phyloP scores from a whole-genome alignment of 1,140 invertebrate species.

The Drosophila biarmipes region DNA sequence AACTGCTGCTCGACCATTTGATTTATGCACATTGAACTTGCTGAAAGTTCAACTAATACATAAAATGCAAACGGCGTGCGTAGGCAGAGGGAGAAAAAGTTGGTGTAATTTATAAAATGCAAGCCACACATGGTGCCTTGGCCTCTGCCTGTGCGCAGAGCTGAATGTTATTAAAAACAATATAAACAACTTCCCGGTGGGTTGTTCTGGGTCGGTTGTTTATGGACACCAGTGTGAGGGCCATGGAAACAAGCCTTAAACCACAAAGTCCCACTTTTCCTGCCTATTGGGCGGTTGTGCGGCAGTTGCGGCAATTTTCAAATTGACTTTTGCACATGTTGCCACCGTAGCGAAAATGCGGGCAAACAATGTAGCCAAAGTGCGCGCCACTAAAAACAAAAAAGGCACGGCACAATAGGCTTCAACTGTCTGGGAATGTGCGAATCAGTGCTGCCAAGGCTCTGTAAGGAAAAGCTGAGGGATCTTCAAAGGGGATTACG shows the following conservation, averaged over 20 bases:
- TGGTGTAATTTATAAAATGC: conserved; percentile 71
- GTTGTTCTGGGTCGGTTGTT: conserved; percentile 45
- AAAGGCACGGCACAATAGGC: conserved; percentile 37
- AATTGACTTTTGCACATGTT: conserved; percentile 83
- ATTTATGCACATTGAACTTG: conserved; percentile 54
- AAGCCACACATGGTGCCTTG: conserved; percentile 61
- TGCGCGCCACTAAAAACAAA: conserved; percentile 41
- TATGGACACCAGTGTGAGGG: conserved; percentile 44
- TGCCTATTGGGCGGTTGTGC: conserved; percentile 24
- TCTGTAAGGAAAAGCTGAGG: neutral
- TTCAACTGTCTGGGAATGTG: conserved; percentile 4
- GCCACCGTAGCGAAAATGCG: conserved; percentile 70
- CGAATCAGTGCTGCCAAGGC: conserved; percentile 15
- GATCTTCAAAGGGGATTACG: neutral
- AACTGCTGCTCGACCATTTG: conserved; percentile 32
- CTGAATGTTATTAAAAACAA: conserved; percentile 80
- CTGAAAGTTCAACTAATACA: conserved; percentile 45
- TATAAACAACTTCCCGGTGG: conserved; percentile 73
- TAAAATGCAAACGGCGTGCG: conserved; percentile 52
- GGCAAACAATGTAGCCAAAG: conserved; percentile 63
- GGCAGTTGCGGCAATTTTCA: conserved; percentile 74
- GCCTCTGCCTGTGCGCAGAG: conserved; percentile 32
- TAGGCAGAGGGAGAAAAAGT: conserved; percentile 42
- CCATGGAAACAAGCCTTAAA: conserved; percentile 53
- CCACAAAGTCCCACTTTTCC: conserved; percentile 71